These are phyloP conservation scores for Pteria penguin DNA, from an alignment of 2,888 invertebrate genomes.

Conservation along the genomic window DNA sequence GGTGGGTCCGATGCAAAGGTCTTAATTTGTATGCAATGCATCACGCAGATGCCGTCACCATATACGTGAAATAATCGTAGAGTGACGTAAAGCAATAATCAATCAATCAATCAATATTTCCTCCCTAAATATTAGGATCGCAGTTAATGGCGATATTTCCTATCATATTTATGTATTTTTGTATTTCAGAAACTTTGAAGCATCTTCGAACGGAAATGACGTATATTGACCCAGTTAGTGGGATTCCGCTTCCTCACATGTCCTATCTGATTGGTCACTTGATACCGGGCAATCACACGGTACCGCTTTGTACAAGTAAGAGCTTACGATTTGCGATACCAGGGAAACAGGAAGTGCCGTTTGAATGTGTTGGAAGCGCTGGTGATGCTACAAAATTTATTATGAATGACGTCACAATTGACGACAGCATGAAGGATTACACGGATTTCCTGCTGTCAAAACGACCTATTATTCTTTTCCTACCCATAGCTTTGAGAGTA, in stretches of 20 bases:
- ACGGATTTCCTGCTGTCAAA: neutral
- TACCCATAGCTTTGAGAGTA: neutral
- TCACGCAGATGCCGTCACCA: too few species aligned
- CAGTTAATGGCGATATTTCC: too few species aligned
- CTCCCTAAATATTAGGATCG: too few species aligned
- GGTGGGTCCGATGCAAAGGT: too few species aligned
- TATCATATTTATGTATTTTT: too few species aligned
- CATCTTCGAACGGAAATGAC: neutral
- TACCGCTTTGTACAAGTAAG: neutral
- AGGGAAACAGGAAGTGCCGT: too few species aligned
- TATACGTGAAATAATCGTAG: too few species aligned
- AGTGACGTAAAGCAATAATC: too few species aligned
- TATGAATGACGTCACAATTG: neutral
- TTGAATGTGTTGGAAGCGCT: neutral
- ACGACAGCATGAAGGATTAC: neutral
- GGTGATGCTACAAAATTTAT: neutral
- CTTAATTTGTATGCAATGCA: too few species aligned
- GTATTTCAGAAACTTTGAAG: neutral
- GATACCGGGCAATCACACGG: neutral
- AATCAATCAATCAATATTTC: too few species aligned
- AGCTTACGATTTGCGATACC: neutral
- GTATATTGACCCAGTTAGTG: conserved; percentile 17
- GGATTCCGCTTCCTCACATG: conserved; percentile 24
- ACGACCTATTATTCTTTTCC: neutral
- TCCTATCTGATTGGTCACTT: conserved; percentile 10